A percentile compares a stretch with the other conserved stretches of the same genome.
Evolutionary conservation across 2,888 invertebrate genomes (phyloP).

Genomic region (Bedellia somnulentella): DNA sequence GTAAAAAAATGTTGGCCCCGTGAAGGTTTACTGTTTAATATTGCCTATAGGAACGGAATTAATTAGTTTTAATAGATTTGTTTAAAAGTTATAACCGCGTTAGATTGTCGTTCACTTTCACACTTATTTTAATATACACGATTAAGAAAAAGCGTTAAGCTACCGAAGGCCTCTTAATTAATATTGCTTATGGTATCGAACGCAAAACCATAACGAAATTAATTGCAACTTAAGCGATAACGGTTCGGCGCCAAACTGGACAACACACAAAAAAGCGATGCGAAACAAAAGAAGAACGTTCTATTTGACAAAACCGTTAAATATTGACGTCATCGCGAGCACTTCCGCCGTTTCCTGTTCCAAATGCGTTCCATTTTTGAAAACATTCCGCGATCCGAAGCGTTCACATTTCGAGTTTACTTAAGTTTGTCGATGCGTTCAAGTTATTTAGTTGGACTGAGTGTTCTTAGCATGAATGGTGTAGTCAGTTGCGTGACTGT

Average conservation of each 20-base stretch:
- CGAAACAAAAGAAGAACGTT: background rate
- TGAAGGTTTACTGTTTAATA: no score
- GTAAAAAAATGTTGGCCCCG: constrained; percentile 12
- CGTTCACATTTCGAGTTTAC: no score
- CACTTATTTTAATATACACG: no score
- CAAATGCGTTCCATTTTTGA: constrained; percentile 39
- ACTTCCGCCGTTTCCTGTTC: constrained; percentile 38
- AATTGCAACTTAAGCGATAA: constrained; percentile 11
- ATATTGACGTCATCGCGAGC: constrained; percentile 36
- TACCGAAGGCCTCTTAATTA: constrained; percentile 17
- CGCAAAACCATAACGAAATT: constrained; percentile 7
- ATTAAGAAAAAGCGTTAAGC: constrained; percentile 9
- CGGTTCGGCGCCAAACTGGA: constrained; percentile 10
- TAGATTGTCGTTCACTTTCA: no score
- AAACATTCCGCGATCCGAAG: no score
- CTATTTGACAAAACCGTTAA: constrained; percentile 34
- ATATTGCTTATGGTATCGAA: constrained; percentile 27
- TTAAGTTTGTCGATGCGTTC: no score
- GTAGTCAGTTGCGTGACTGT: constrained; percentile 1
- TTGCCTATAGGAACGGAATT: constrained; percentile 39
- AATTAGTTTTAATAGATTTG: no score
- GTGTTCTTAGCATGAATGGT: no score
- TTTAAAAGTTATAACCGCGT: no score
- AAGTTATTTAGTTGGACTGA: no score
- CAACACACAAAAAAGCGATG: constrained; percentile 46